A percentile compares a stretch with the other conserved stretches of the same genome.
phyloP scores from a whole-genome alignment of 2,113 vertebrate species.

The Neodontobutis hainanensis region DNA sequence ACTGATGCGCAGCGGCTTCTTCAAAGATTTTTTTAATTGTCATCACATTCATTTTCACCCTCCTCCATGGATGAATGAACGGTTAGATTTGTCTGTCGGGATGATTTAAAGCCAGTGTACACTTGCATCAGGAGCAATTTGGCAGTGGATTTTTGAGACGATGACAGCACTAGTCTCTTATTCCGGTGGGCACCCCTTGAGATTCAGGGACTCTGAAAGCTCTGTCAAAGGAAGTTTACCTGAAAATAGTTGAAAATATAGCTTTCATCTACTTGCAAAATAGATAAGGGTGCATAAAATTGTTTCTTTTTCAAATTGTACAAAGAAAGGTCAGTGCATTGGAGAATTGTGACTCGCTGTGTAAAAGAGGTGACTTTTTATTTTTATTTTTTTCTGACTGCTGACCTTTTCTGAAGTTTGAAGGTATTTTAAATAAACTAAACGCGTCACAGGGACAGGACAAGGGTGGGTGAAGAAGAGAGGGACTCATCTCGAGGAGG shows the following conservation, averaged over 20 bases:
- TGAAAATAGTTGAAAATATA: slow-evolving; percentile 46
- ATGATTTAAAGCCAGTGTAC: slow-evolving; percentile 12
- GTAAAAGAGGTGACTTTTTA: slow-evolving; percentile 27
- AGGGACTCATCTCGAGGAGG: slow-evolving; percentile 39
- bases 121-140: slow-evolving; percentile 23
- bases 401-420: slow-evolving; percentile 49
- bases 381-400: slow-evolving; percentile 18
- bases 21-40: slow-evolving; percentile 34
- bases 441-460: slow-evolving; percentile 3
- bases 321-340: slow-evolving; percentile 53
- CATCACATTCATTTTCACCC: slow-evolving; percentile 28
- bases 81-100: slow-evolving; percentile 20
- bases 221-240: slow-evolving; percentile 42
- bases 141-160: slow-evolving; percentile 10
- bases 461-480: not conserved
- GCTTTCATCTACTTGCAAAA: slow-evolving; percentile 49
- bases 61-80: slow-evolving; percentile 25
- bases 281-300: slow-evolving; percentile 45
- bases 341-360: slow-evolving; percentile 30
- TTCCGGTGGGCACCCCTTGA: slow-evolving; percentile 14
- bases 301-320: slow-evolving; percentile 38
- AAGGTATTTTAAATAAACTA: slow-evolving; percentile 42
- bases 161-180: slow-evolving; percentile 15
- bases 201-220: slow-evolving; percentile 35
- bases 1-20: slow-evolving; percentile 22